Conservation (phyloP, 2,888 invertebrate species). For the Caenorhabditis drosophilae region DNA sequence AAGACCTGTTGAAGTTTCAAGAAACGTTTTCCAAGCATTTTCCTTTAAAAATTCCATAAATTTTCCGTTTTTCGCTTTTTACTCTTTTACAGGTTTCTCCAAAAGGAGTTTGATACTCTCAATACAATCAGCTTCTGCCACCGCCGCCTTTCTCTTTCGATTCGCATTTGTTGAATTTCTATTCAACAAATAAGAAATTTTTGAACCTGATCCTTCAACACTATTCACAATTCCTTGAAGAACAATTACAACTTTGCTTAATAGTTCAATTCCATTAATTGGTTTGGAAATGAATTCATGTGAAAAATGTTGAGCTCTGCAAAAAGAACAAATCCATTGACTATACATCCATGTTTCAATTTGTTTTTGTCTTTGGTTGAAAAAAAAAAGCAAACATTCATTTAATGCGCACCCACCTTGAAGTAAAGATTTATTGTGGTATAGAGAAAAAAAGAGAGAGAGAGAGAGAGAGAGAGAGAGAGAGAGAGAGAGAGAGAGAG, state of each 20-base stretch:
- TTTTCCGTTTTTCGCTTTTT: background rate
- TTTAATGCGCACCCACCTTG: too few relatives aligned
- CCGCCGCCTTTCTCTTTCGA: conserved; percentile 59
- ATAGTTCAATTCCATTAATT: conserved; percentile 54
- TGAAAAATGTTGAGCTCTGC: conserved; percentile 50
- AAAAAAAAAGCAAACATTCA: conserved; percentile 32
- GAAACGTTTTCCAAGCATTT: conserved; percentile 53
- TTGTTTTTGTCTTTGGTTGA: background rate
- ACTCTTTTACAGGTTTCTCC: conserved; percentile 56
- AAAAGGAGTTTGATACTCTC: conserved; percentile 64
- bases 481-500: too few relatives aligned
- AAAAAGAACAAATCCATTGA: conserved; percentile 22
- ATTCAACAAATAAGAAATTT: conserved; percentile 55
- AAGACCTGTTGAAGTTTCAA: conserved; percentile 62
- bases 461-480: too few relatives aligned
- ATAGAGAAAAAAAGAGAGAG: too few relatives aligned
- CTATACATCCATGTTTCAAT: background rate
- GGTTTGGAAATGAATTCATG: conserved; percentile 56
- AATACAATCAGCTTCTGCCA: conserved; percentile 66
- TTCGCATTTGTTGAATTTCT: conserved; percentile 56
- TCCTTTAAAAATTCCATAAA: conserved; percentile 5
- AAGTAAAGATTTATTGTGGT: too few relatives aligned
- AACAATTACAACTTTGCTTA: conserved; percentile 50
- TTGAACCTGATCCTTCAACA: conserved; percentile 43
- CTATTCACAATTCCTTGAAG: conserved; percentile 59